Percentiles rank a stretch among this genome's conserved stretches.
These are phyloP conservation scores for Meda fulgida DNA, from an alignment of 2,797 vertebrate species.

Conservation along the genomic window DNA sequence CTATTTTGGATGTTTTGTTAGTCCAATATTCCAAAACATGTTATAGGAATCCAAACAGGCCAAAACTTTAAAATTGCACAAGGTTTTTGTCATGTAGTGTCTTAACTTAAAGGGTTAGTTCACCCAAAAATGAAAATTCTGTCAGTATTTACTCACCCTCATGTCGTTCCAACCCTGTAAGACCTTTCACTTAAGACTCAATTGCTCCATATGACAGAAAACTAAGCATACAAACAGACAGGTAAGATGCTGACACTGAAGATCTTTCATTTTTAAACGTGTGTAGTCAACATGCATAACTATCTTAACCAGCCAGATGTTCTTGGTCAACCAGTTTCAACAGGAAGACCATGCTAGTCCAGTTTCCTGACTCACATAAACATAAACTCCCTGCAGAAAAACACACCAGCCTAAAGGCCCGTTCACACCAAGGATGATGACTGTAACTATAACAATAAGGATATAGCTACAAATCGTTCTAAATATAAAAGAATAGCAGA, in stretches of 20 bases:
- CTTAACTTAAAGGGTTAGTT: no score
- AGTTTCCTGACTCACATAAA: neutral
- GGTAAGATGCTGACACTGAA: neutral
- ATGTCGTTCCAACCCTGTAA: no score
- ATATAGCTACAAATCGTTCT: no score
- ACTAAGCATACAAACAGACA: neutral
- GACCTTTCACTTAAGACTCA: no score
- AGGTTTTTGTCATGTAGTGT: neutral
- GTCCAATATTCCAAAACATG: no score
- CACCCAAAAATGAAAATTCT: no score
- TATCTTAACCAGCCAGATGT: neutral
- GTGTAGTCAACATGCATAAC: neutral
- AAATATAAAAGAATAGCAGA: no score
- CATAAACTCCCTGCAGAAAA: neutral
- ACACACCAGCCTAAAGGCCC: neutral
- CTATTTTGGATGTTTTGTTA: neutral
- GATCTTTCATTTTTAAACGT: neutral
- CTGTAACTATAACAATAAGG: neutral
- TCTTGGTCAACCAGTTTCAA: neutral
- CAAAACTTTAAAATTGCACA: neutral
- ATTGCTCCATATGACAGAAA: no score
- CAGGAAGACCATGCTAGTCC: neutral
- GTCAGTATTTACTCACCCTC: no score
- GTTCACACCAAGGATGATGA: neutral
- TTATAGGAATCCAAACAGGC: no score